Evolutionary conservation across 2,113 vertebrate genomes (phyloP), one percentile per base, ranked within the genome.

Genomic region (Girardinichthys multiradiatus): DNA sequence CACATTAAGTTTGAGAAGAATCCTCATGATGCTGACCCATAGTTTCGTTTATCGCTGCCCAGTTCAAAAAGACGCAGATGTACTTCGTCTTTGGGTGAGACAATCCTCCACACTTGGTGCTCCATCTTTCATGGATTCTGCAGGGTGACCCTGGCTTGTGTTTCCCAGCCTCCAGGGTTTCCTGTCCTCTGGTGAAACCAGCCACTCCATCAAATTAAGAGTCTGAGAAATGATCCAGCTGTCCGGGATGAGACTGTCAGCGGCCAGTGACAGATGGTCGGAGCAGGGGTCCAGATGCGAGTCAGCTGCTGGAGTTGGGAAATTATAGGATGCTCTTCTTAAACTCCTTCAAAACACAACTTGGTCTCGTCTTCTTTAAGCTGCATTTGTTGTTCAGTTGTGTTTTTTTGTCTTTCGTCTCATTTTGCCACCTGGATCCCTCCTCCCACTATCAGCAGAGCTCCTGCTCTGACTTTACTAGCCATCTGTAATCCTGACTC

Each of bases 401-500:
- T 14, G 62, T 61, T 39, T 27, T 31, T 42, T 14, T 35, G 3
- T 54, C 2, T 29, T 29, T 33, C 19, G 42, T 54, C 48, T 54
- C 19, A n/a, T 45, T 13, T 37, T 33, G 64, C 66, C 30, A 77
- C 82, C 83, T 85, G 81, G 15, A 78, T 83, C 74, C 79, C 79
- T 60, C 74, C 79, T 59, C 64, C 65, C 54, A 54, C 54, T 84
- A 31, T 80, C 88, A 68, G 72, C 85, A 70, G 70, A 64, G 80
- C 77, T 72, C 57, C 74, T 70, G 67, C 76, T 79, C 86, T 67
- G 76, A 64, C 79, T 77, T 67, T 75, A 31, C 73, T 79, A 74
- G 73, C 80, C 74, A 42, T 74, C 89, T 89, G 85, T 94, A 92
- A 93, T 93, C 93, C 90, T 33, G 85, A 82, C 71, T 91, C 83